phyloP scores from a whole-genome alignment of 2,113 vertebrate genomes.

The Oostethus manadensis region DNA sequence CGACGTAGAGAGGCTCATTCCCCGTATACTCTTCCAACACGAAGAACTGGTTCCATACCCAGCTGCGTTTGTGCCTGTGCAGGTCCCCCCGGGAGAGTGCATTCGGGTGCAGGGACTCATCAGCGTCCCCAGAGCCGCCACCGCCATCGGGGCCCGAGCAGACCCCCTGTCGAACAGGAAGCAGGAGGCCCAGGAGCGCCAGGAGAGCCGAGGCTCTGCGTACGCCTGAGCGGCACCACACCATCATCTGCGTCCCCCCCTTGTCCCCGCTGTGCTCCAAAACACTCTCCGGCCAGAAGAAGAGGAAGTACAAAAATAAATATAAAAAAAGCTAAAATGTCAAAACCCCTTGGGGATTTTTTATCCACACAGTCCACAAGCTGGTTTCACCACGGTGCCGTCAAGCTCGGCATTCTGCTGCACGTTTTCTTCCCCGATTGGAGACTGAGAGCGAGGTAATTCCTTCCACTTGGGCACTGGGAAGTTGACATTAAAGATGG shows the following conservation, averaged over 20 bases:
- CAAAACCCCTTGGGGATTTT: constrained; percentile 54
- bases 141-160: constrained; percentile 70
- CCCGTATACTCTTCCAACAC: constrained; percentile 96
- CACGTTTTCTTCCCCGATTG: constrained; percentile 37
- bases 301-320: constrained; percentile 17
- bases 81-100: constrained; percentile 63
- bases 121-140: constrained; percentile 71
- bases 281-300: constrained; percentile 41
- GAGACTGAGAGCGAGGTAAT: constrained; percentile 51
- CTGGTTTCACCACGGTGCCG: constrained; percentile 47
- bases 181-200: constrained; percentile 76
- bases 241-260: constrained; percentile 57
- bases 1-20: constrained; percentile 92
- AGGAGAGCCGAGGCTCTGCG: constrained; percentile 73
- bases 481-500: constrained; percentile 68
- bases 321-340: constrained; percentile 53
- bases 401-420: constrained; percentile 48
- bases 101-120: constrained; percentile 60
- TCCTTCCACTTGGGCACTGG: constrained; percentile 69
- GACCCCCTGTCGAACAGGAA: constrained; percentile 77
- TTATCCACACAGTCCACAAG: constrained; percentile 52
- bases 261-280: constrained; percentile 26
- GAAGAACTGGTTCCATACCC: constrained; percentile 99
- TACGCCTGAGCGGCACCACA: constrained; percentile 62
- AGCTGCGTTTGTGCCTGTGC: constrained; percentile 89